A percentile compares a stretch with the other conserved stretches of the same genome.
phyloP scores from a whole-genome alignment of 2,113 vertebrate genomes.

The Damaliscus lunatus region DNA sequence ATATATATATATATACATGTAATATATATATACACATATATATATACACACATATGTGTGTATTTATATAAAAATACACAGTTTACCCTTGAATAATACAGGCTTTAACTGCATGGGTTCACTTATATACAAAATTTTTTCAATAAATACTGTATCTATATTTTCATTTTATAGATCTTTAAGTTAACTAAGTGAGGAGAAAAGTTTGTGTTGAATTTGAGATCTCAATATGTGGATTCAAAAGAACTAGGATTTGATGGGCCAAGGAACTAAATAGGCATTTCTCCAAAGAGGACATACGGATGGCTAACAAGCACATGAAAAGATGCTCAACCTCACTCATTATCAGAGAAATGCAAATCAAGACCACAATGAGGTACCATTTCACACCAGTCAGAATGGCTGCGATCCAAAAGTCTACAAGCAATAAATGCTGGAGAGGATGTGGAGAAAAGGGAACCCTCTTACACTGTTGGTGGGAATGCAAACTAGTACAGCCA shows the following conservation, averaged over 20 bases:
- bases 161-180: background rate
- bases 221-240: background rate
- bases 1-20: background rate
- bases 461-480: too few species aligned
- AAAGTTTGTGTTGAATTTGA: background rate
- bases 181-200: background rate
- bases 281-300: too few species aligned
- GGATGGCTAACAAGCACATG: too few species aligned
- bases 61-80: background rate
- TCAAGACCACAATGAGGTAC: too few species aligned
- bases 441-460: too few species aligned
- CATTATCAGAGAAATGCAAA: too few species aligned
- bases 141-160: background rate
- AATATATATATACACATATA: background rate
- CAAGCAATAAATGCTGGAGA: too few species aligned
- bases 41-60: background rate
- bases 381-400: too few species aligned
- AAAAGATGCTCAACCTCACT: too few species aligned
- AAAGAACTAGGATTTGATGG: background rate
- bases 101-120: background rate
- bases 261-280: too few species aligned
- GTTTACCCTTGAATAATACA: background rate
- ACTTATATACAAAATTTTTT: background rate
- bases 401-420: too few species aligned
- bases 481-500: too few species aligned